phyloP scores from a whole-genome alignment of 2,113 vertebrate species.

The Chloropsis cyanopogon region DNA sequence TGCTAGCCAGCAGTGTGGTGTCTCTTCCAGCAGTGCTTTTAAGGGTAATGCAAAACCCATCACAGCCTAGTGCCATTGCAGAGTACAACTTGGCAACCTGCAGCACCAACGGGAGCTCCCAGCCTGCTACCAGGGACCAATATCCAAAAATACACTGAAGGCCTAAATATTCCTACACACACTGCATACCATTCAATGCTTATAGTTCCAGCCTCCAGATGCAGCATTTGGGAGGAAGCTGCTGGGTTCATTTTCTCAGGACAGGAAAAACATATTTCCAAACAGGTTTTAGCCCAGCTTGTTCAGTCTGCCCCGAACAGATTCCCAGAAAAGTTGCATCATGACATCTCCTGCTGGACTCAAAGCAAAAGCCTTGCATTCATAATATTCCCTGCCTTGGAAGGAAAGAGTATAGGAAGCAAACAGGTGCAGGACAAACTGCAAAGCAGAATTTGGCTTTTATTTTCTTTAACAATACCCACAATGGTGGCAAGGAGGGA shows the following conservation, averaged over 20 bases:
- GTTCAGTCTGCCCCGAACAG: neutral
- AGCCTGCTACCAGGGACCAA: neutral
- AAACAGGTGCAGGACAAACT: neutral
- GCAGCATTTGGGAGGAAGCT: neutral
- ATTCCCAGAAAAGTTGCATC: neutral
- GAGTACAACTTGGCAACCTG: neutral
- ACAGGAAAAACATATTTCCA: neutral
- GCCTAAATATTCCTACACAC: neutral
- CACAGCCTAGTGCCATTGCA: neutral
- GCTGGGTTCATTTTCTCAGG: neutral
- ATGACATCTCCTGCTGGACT: neutral
- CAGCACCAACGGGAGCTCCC: neutral
- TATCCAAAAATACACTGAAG: neutral
- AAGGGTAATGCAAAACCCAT: slow-evolving; percentile 11
- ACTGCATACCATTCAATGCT: neutral
- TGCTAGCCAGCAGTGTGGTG: neutral
- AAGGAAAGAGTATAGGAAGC: neutral
- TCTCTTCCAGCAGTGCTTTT: neutral
- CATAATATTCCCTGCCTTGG: neutral
- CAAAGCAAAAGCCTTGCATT: neutral
- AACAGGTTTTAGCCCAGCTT: neutral
- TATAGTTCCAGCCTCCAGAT: neutral
- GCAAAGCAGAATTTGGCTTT: neutral
- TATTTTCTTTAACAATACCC: neutral
- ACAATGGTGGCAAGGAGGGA: neutral